phyloP scores from a whole-genome alignment of 1,140 invertebrate species.

The Drosophila kanapiae region DNA sequence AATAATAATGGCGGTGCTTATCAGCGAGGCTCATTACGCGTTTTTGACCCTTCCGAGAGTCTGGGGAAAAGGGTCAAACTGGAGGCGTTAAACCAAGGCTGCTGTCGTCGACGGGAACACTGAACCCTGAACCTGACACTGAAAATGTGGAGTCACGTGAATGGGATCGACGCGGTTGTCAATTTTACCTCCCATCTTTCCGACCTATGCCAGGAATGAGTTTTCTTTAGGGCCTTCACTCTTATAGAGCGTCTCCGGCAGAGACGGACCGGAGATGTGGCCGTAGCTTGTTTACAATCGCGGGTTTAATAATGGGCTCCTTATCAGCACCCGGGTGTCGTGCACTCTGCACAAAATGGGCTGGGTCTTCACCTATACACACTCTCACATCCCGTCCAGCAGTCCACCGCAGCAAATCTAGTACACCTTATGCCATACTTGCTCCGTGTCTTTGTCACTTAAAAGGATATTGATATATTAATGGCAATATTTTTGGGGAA shows the following conservation, averaged over 20 bases:
- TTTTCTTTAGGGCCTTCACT: constrained; percentile 1
- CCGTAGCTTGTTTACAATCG: constrained; percentile 73
- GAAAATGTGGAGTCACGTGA: constrained; percentile 63
- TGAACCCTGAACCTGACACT: constrained; percentile 69
- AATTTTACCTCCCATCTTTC: background rate
- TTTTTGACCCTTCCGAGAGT: constrained; percentile 62
- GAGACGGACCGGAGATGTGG: constrained; percentile 1
- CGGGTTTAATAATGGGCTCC: constrained; percentile 59
- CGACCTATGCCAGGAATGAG: constrained; percentile 40
- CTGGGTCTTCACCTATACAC: constrained; percentile 33
- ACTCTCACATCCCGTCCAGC: constrained; percentile 2
- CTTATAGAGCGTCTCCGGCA: constrained; percentile 2
- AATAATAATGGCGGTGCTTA: constrained; percentile 56
- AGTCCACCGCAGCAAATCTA: constrained; percentile 5
- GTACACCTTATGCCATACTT: constrained; percentile 18
- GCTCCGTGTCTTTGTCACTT: background rate
- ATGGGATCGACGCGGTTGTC: background rate
- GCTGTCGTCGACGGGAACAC: constrained; percentile 14
- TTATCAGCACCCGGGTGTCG: constrained; percentile 65
- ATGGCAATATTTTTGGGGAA: too few species aligned
- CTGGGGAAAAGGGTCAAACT: constrained; percentile 62
- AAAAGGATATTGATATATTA: background rate
- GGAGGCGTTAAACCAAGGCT: constrained; percentile 41
- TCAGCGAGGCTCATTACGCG: constrained; percentile 56
- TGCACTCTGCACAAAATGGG: constrained; percentile 73